phyloP scores from a whole-genome alignment of 2,797 vertebrate species.

The Sitta carolinensis region DNA sequence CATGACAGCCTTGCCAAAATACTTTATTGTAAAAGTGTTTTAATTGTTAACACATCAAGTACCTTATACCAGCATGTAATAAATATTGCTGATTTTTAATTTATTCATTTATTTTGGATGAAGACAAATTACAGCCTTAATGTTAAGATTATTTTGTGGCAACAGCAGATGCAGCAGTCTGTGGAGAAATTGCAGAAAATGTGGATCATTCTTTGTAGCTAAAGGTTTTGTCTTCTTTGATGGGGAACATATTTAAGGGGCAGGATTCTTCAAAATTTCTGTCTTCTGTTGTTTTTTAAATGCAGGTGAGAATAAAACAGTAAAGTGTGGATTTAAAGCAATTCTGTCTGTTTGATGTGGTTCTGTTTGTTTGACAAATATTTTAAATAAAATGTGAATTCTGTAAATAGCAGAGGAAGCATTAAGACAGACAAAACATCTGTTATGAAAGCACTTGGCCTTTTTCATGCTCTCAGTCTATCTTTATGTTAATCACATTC shows the following conservation, averaged over 20 bases:
- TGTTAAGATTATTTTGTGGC: not conserved
- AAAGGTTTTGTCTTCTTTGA: not conserved
- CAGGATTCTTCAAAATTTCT: not conserved
- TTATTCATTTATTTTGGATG: not conserved
- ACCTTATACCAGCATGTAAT: not conserved
- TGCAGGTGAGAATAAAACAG: not conserved
- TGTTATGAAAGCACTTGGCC: slow-evolving; percentile 1
- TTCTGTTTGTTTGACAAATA: slow-evolving; percentile 18
- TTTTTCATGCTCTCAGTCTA: not conserved
- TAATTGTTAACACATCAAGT: not conserved
- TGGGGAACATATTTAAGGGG: not conserved
- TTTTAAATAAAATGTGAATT: not conserved
- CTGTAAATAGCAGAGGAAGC: not conserved
- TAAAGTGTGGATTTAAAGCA: not conserved
- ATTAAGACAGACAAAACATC: not conserved
- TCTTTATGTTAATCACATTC: slow-evolving; percentile 55
- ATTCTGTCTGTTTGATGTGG: not conserved
- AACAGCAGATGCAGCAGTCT: not conserved
- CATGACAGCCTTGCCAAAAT: not conserved
- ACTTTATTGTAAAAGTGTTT: not conserved
- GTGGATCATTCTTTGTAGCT: not conserved
- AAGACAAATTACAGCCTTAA: not conserved
- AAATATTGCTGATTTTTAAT: not conserved
- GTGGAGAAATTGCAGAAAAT: not conserved
- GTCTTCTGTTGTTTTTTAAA: not conserved